Evolutionary conservation across 2,113 vertebrate species (phyloP).

Genomic region (Cichladusa arquata): DNA sequence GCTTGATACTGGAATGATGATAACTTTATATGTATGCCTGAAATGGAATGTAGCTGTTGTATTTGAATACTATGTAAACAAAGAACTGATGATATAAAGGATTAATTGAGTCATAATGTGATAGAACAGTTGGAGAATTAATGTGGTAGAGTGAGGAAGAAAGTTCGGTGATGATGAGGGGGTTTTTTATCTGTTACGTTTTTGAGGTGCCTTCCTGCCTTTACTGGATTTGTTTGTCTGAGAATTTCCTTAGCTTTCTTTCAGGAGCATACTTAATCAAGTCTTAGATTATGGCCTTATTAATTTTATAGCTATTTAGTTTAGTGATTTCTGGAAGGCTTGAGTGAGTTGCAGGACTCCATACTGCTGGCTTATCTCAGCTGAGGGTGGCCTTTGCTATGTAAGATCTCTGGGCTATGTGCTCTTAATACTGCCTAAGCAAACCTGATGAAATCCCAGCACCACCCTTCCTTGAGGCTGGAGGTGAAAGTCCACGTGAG

Average conservation of each 20-base stretch:
- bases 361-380: background rate
- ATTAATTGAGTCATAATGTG: background rate
- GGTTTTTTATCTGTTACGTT: background rate
- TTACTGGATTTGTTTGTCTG: background rate
- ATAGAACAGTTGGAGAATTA: background rate
- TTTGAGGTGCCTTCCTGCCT: background rate
- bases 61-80: background rate
- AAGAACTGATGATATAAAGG: background rate
- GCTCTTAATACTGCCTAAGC: background rate
- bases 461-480: background rate
- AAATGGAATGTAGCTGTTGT: background rate
- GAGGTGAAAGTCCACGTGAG: background rate
- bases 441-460: background rate
- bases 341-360: background rate
- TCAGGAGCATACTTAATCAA: background rate
- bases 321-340: background rate
- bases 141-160: background rate
- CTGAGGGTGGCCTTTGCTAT: background rate
- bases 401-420: rapidly evolving
- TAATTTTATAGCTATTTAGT: rapidly evolving
- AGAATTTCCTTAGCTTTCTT: background rate
- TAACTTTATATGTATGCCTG: background rate
- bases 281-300: background rate
- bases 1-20: background rate
- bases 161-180: background rate